Conservation (phyloP, 1,140 invertebrate species). For the Drosophila nigrodunni region DNA sequence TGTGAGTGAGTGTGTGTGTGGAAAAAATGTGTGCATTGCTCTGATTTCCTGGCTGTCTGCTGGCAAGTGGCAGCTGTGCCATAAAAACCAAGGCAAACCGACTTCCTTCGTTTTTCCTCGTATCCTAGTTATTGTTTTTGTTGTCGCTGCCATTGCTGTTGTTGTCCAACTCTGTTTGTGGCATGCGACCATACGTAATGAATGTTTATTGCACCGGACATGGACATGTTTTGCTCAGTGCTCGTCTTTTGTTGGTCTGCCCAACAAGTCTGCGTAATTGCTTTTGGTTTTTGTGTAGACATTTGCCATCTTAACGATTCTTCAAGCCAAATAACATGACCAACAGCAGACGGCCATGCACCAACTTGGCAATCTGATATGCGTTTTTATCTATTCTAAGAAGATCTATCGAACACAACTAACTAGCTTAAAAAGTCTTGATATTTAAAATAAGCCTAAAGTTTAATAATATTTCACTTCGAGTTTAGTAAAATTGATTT, state of each 20-base stretch:
- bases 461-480: not conserved
- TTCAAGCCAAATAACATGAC: slow-evolving; percentile 16
- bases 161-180: slow-evolving; percentile 70
- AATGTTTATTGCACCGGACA: slow-evolving; percentile 82
- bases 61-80: slow-evolving; percentile 75
- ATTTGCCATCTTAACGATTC: slow-evolving; percentile 60
- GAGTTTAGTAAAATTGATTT: not conserved
- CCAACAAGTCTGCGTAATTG: slow-evolving; percentile 73
- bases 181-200: slow-evolving; percentile 78
- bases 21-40: slow-evolving; percentile 42
- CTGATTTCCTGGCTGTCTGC: slow-evolving; percentile 74
- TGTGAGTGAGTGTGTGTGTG: slow-evolving; percentile 10
- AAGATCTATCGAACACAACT: not conserved
- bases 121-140: slow-evolving; percentile 5
- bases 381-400: not conserved
- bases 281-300: slow-evolving; percentile 61
- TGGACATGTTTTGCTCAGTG: slow-evolving; percentile 75
- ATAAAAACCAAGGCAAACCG: slow-evolving; percentile 68
- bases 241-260: slow-evolving; percentile 54
- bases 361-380: slow-evolving; percentile 1
- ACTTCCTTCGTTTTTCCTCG: slow-evolving; percentile 12
- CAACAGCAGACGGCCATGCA: not conserved
- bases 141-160: not conserved
- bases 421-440: too few relatives aligned
- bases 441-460: too few relatives aligned